These are phyloP conservation scores for Oryzias curvinotus DNA, from an alignment of 2,113 vertebrate genomes.

Conservation along the genomic window DNA sequence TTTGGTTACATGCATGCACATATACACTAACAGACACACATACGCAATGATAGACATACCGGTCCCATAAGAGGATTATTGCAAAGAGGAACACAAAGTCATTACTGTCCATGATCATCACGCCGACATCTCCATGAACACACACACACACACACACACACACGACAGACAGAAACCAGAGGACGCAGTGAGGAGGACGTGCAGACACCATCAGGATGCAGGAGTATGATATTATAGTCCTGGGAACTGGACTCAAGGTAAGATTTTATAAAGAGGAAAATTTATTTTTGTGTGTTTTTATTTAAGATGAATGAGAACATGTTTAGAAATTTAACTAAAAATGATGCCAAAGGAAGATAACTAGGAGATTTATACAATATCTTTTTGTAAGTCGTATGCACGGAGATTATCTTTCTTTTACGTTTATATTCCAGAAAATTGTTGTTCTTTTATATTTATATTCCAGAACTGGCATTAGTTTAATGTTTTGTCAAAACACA, in stretches of 20 bases:
- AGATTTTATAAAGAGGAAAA: constrained; percentile 27
- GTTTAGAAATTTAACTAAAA: too few species aligned
- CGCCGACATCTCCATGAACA: constrained; percentile 14
- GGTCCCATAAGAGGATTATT: constrained; percentile 60
- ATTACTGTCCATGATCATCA: constrained; percentile 45
- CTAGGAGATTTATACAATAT: too few species aligned
- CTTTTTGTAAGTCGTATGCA: too few species aligned
- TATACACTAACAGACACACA: constrained; percentile 4
- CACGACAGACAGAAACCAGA: background rate
- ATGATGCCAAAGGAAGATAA: too few species aligned
- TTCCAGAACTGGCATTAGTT: too few species aligned
- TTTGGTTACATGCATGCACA: background rate
- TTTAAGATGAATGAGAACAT: too few species aligned
- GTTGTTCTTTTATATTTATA: too few species aligned
- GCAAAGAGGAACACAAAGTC: constrained; percentile 46
- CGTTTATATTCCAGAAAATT: too few species aligned
- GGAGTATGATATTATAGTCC: constrained; percentile 92
- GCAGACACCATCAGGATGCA: constrained; percentile 61
- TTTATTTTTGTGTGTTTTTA: background rate
- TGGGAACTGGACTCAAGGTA: constrained; percentile 94
- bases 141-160: constrained; percentile 7
- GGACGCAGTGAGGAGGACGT: background rate
- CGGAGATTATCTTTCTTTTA: too few species aligned
- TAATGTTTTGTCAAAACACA: background rate
- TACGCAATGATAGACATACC: constrained; percentile 13